Base-by-base conservation (phyloP, 2,797 vertebrate genomes). In the Phrynocephalus forsythii region DNA sequence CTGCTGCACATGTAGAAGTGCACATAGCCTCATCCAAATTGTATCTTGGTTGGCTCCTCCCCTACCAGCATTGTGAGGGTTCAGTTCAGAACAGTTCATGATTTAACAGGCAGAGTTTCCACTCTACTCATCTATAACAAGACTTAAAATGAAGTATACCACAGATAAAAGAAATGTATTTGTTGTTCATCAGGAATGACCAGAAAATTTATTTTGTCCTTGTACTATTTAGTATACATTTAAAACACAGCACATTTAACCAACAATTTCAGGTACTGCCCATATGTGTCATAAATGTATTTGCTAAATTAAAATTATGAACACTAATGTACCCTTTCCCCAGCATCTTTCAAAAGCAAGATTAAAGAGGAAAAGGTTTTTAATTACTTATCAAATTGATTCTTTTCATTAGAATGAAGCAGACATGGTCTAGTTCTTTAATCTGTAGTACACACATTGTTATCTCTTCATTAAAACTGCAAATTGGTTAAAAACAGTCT, bases 231-330 rank as follows among this genome's bases (percentile, higher is more conserved):
- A 50, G 60, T 76, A 75, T 75, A 50, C 18, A 28, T 63, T 86
- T 63, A 71, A 63, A 81, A 81, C 48, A 4, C 24, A 79, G 52
- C 9, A 38, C 69, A 75, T 75, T 87, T 48, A 75, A 48, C 28
- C 30, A 30, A 38, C n/a, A 33, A 30, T 56, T 50, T 80, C 78
- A 80, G 33, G 50, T 63, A 80, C 84, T 88, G 24, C 78, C 88
- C 63, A 82, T 0, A 0, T 33, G 72, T 56, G 85, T 52, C 80
- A 48, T 44, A 86, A 90, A 93, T 88, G 91, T 86, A 93, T 85
- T 89, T 90, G 77, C 71, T 87, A 33, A 63, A 93, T 85, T 94
- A 88, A 88, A 80, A 52, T 92, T 89, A 93, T 89, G 13, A 87
- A n/a, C n/a, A 82, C n/a, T 76, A 68, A 56, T 67, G 56, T 48